Percentiles rank a stretch among this genome's conserved stretches.
These are phyloP conservation scores for Chesias legatella DNA, from an alignment of 2,888 invertebrate genomes.

Conservation along the genomic window DNA sequence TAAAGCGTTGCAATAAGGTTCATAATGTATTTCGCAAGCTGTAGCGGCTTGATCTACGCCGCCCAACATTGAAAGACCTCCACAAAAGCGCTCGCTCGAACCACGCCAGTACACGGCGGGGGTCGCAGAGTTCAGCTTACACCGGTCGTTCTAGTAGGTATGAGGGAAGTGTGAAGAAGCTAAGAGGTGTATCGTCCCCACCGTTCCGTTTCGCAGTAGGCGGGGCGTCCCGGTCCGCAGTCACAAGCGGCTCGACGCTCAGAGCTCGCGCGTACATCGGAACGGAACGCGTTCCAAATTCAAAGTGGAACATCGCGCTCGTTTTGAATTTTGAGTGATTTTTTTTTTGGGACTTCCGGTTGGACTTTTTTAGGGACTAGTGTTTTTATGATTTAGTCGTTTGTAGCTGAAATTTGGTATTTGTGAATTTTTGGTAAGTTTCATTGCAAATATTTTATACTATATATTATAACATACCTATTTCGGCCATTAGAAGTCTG, in stretches of 20 bases:
- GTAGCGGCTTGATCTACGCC: slow-evolving; percentile 36
- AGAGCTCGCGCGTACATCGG: slow-evolving; percentile 63
- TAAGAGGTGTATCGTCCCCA: slow-evolving; percentile 72
- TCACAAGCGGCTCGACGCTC: slow-evolving; percentile 65
- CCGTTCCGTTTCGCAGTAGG: slow-evolving; percentile 63
- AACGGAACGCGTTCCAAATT: slow-evolving; percentile 50
- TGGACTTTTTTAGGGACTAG: slow-evolving; percentile 11
- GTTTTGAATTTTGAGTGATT: slow-evolving; percentile 38
- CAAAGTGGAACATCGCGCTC: slow-evolving; percentile 37
- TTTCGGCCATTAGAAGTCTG: too few species aligned
- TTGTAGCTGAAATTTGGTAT: slow-evolving; percentile 12
- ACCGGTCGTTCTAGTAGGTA: slow-evolving; percentile 52
- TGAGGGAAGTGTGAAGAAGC: slow-evolving; percentile 73
- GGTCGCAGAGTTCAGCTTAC: slow-evolving; percentile 43
- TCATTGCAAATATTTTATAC: slow-evolving; percentile 5
- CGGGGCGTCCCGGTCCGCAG: slow-evolving; percentile 61
- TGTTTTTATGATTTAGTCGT: slow-evolving; percentile 13
- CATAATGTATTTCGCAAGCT: slow-evolving; percentile 31
- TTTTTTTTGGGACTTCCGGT: slow-evolving; percentile 4
- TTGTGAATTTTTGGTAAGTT: slow-evolving; percentile 17
- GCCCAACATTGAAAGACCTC: slow-evolving; percentile 43
- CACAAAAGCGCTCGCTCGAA: slow-evolving; percentile 20
- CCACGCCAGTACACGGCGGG: slow-evolving; percentile 22
- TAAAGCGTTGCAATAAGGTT: slow-evolving; percentile 29
- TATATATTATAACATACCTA: too few species aligned